These are phyloP conservation scores for Mylabris sibirica DNA, from an alignment of 2,888 invertebrate genomes.

Conservation along the genomic window DNA sequence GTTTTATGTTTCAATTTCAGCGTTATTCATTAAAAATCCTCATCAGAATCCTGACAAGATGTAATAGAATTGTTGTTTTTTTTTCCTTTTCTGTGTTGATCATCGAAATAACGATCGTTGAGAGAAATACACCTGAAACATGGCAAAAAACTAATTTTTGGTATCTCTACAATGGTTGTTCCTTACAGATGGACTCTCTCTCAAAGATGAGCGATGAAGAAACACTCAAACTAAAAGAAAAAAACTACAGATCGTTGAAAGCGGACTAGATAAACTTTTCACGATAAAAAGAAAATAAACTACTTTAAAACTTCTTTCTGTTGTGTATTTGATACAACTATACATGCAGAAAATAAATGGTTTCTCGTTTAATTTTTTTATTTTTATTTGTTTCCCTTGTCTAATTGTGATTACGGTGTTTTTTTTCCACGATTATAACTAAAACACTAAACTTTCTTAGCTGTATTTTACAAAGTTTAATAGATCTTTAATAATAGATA, in stretches of 20 bases:
- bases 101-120: no score
- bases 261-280: not conserved
- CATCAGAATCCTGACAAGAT: not conserved
- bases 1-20: not conserved
- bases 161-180: not conserved
- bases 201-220: not conserved
- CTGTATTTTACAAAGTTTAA: not conserved
- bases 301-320: not conserved
- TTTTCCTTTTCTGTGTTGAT: no score
- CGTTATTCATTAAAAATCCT: not conserved
- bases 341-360: conserved; percentile 3
- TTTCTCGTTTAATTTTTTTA: not conserved
- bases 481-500: not conserved
- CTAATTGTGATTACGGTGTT: not conserved
- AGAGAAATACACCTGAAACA: no score
- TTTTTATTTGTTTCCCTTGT: not conserved
- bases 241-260: not conserved
- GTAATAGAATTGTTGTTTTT: not conserved
- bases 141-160: not conserved
- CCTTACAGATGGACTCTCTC: no score
- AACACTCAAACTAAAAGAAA: not conserved
- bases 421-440: not conserved
- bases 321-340: conserved; percentile 3
- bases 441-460: not conserved
- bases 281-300: not conserved